A percentile compares a stretch with the other conserved stretches of the same genome.
These are phyloP conservation scores for Oxygymnocypris stewartii DNA, from an alignment of 2,113 vertebrate species.

Conservation along the genomic window DNA sequence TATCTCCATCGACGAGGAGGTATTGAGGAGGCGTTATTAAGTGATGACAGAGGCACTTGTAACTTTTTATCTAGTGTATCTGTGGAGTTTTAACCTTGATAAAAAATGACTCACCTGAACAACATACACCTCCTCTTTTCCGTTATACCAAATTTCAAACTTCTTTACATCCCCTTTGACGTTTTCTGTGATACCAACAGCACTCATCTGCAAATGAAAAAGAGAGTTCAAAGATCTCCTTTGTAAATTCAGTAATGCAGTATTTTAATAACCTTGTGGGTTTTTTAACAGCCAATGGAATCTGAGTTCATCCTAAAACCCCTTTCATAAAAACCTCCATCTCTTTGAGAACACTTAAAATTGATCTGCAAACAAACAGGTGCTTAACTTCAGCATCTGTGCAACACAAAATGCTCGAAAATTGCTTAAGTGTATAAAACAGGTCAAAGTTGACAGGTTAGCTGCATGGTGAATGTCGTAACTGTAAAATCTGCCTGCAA, in stretches of 20 bases:
- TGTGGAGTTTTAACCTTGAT: conserved; percentile 20
- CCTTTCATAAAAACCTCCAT: conserved; percentile 2
- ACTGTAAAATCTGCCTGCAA: not conserved
- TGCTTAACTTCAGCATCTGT: not conserved
- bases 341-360: conserved; percentile 7
- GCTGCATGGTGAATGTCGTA: not conserved
- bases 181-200: conserved; percentile 90
- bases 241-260: not conserved
- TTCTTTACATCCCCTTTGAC: conserved; percentile 94
- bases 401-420: not conserved
- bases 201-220: conserved; percentile 81
- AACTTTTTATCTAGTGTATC: not conserved
- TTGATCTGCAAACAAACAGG: not conserved
- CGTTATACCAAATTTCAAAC: conserved; percentile 95
- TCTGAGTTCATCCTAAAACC: conserved; percentile 14
- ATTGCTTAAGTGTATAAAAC: not conserved
- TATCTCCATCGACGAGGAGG: not conserved
- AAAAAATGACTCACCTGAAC: conserved; percentile 80
- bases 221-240: conserved; percentile 10
- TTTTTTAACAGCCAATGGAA: not conserved
- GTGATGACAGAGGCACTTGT: conserved; percentile 2
- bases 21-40: conserved; percentile 1
- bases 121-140: conserved; percentile 90
- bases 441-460: not conserved
- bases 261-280: conserved; percentile 1